Percentiles rank a stretch among this genome's conserved stretches.
phyloP scores from a whole-genome alignment of 2,888 invertebrate genomes.

The Nemoura dubitans region DNA sequence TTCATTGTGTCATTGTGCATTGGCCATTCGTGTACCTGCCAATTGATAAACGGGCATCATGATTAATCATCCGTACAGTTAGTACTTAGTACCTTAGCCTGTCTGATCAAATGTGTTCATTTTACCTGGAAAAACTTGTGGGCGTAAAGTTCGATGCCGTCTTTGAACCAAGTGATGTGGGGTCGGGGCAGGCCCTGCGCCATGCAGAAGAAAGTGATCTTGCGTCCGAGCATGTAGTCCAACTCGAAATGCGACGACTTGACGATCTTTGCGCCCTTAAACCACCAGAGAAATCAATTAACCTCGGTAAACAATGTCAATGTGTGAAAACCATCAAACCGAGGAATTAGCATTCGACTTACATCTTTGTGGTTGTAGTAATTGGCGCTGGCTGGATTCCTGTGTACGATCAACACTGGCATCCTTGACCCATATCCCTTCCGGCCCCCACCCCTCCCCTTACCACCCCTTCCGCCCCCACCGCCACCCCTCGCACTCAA shows the following conservation, averaged over 20 bases:
- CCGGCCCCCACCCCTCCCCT: slow-evolving; percentile 53
- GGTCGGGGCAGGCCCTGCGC: slow-evolving; percentile 76
- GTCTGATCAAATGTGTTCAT: background rate
- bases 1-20: slow-evolving; percentile 72
- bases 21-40: slow-evolving; percentile 73
- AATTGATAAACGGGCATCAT: slow-evolving; percentile 30
- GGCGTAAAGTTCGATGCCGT: slow-evolving; percentile 77
- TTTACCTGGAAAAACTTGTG: slow-evolving; percentile 74
- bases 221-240: slow-evolving; percentile 77
- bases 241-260: slow-evolving; percentile 77
- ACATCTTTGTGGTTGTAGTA: slow-evolving; percentile 75
- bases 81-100: background rate
- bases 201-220: slow-evolving; percentile 79
- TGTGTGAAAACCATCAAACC: background rate
- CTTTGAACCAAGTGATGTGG: slow-evolving; percentile 81
- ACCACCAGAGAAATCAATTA: slow-evolving; percentile 48
- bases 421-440: slow-evolving; percentile 61
- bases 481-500: slow-evolving; percentile 45
- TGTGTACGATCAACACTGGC: slow-evolving; percentile 67
- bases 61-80: background rate
- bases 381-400: slow-evolving; percentile 66
- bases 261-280: slow-evolving; percentile 74
- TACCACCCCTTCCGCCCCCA: slow-evolving; percentile 51
- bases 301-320: background rate
- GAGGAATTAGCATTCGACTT: slow-evolving; percentile 56